These are phyloP conservation scores for Siderastrea radians DNA, from an alignment of 92 coral and sea anemone genomes.

Conservation along the genomic window DNA sequence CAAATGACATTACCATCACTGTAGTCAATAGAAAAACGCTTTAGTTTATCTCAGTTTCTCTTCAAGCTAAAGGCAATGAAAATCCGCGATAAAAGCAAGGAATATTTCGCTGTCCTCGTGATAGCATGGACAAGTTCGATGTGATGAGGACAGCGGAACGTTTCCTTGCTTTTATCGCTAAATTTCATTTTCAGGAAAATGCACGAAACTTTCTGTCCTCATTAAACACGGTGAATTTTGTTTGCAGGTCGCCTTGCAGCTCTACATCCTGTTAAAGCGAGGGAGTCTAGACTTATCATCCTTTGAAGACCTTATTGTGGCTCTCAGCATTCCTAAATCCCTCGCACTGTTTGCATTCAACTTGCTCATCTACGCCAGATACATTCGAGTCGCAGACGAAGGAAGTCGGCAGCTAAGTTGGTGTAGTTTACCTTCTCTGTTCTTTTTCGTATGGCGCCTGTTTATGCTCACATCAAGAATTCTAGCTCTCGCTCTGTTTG, in stretches of 20 bases:
- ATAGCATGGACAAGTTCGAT: no score
- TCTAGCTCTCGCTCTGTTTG: slow-evolving; percentile 64
- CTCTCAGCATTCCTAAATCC: slow-evolving; percentile 48
- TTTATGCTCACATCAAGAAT: slow-evolving; percentile 67
- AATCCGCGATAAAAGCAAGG: no score
- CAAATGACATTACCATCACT: no score
- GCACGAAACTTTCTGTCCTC: no score
- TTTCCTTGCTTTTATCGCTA: no score
- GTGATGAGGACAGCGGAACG: no score
- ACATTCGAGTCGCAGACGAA: slow-evolving; percentile 12
- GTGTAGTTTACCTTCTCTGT: slow-evolving; percentile 31
- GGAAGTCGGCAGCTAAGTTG: slow-evolving; percentile 36
- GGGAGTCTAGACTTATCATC: slow-evolving; percentile 29
- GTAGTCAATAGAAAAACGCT: no score
- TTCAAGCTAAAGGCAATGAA: no score
- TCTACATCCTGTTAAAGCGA: slow-evolving; percentile 39
- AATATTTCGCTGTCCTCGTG: no score
- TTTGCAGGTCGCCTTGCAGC: slow-evolving; percentile 44
- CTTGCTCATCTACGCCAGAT: slow-evolving; percentile 29
- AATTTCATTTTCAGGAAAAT: no score
- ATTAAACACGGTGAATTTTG: no score
- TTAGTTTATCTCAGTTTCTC: no score
- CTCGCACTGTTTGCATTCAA: slow-evolving; percentile 42
- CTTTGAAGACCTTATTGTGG: slow-evolving; percentile 47
- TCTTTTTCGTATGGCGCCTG: slow-evolving; percentile 58